Evolutionary conservation across 2,888 invertebrate species (phyloP).

Genomic region (Meganola albula): DNA sequence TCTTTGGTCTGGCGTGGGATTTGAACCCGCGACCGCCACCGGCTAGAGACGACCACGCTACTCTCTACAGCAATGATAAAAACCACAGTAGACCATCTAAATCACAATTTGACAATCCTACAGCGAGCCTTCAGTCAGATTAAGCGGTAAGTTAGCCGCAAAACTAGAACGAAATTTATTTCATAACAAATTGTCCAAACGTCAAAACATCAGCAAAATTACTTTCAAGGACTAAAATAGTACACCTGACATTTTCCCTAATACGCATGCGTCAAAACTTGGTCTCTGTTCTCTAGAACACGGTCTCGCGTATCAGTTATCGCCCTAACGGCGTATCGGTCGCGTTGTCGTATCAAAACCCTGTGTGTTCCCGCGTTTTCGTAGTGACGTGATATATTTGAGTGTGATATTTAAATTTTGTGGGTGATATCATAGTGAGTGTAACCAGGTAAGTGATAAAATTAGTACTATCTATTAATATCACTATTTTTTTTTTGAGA

Average conservation of each 20-base stretch:
- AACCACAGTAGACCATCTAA: background rate
- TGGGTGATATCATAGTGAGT: constrained; percentile 5
- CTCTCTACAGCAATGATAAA: background rate
- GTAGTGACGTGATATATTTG: constrained; percentile 21
- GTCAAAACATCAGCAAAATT: constrained; percentile 24
- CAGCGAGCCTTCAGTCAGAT: too few relatives aligned
- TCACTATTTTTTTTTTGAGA: too few relatives aligned
- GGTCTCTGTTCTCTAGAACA: too few relatives aligned
- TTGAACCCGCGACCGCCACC: too few relatives aligned
- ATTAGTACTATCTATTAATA: too few relatives aligned
- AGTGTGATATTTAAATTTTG: constrained; percentile 4
- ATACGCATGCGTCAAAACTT: constrained; percentile 58
- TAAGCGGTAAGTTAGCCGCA: background rate
- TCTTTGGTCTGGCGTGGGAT: background rate
- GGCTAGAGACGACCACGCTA: too few relatives aligned
- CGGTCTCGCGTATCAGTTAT: constrained; percentile 42
- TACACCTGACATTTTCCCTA: constrained; percentile 33
- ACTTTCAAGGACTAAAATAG: constrained; percentile 45
- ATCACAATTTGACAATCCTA: too few relatives aligned
- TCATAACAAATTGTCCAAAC: constrained; percentile 6
- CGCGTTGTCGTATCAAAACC: constrained; percentile 19
- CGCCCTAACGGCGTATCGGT: constrained; percentile 30
- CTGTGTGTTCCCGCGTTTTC: constrained; percentile 18
- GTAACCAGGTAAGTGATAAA: constrained; percentile 15
- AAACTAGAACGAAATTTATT: constrained; percentile 2